phyloP scores from a whole-genome alignment of 2,797 vertebrate genomes.

The Coregonus sp. region DNA sequence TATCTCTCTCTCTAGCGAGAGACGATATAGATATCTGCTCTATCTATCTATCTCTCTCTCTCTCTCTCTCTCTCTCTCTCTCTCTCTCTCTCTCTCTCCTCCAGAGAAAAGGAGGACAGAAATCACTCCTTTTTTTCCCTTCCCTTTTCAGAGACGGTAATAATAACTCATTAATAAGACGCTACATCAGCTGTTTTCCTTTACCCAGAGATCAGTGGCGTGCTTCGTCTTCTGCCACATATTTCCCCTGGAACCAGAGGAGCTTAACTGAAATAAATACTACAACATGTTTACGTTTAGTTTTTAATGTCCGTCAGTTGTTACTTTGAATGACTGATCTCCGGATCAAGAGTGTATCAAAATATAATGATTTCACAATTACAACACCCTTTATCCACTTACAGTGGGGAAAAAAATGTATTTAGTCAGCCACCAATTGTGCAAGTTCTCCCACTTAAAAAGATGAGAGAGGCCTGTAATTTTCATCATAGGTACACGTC shows the following conservation, averaged over 20 bases:
- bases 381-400: not conserved
- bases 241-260: not conserved
- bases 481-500: too few species aligned
- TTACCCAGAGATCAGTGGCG: conserved; percentile 87
- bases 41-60: not conserved
- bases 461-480: too few species aligned
- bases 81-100: not conserved
- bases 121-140: not conserved
- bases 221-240: not conserved
- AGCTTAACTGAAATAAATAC: conserved; percentile 18
- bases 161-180: conserved; percentile 53
- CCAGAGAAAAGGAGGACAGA: not conserved
- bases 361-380: not conserved
- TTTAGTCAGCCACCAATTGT: too few species aligned
- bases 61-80: not conserved
- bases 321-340: not conserved
- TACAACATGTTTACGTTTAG: not conserved
- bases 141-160: not conserved
- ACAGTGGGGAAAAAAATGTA: too few species aligned
- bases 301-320: not conserved
- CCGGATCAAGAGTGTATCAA: not conserved
- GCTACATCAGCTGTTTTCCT: not conserved
- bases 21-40: too few species aligned
- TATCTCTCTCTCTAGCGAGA: too few species aligned
- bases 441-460: too few species aligned